Evolutionary conservation across 2,888 invertebrate species (phyloP), one percentile per base, ranked within the genome.

Genomic region (Idaea dimidiata): DNA sequence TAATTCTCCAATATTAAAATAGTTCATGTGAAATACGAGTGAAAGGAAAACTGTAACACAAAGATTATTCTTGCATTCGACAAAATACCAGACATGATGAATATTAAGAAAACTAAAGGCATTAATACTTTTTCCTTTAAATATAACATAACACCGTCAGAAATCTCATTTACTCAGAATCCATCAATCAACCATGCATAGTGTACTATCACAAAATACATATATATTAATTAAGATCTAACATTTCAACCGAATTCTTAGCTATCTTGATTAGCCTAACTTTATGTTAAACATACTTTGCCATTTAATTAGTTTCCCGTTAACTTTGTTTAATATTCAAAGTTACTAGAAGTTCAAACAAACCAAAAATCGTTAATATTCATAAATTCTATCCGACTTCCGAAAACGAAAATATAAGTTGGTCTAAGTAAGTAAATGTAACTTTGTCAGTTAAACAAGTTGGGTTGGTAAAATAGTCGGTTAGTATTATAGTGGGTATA

Each of bases 361-460:
- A 43, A 43, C 43, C 43, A 43, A 43, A 43, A 43, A 43, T 10
- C 43, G 43, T 43, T 43, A 43, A 43, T 43, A 43, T 43, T 43
- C 43, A 43, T 43, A 43, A 43, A 43, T 62, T 64, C 64, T 62
- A 59, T 58, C 32, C 54, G 60, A 58, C 58, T 60, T 54, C 62
- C 65, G 65, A 62, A 65, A 65, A 65, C 62, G 8, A 43, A 43
- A 43, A 43, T 43, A 7, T 8, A 43, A 43, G 43, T 43, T 43
- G 1, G 43, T 43, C 14, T 24, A 24, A 43, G 8, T 8, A 43
- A 54, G 64, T 58, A 17, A n/a, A 59, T 17, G 64, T 62, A 62
- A 64, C 62, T 64, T 64, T 62, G 16, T 17, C 61, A 64, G 62
- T 64, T 62, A 24, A 24, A 24, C 24, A 24, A 24, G 24, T 24